Evolutionary conservation across 2,888 invertebrate species (phyloP).

Genomic region (Leptinotarsa rubiginosa): DNA sequence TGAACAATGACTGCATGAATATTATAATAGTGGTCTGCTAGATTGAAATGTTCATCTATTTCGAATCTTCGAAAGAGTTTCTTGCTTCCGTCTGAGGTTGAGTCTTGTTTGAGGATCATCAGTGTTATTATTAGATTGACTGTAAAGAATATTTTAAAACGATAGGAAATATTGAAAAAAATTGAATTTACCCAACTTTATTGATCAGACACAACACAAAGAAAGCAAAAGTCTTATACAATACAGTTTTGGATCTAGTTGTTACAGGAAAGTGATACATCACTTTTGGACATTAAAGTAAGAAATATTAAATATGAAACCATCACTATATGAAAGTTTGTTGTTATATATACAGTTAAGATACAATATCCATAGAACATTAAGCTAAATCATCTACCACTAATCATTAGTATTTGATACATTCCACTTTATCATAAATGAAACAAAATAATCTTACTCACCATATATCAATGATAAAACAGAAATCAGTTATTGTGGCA

Average conservation of each 20-base stretch:
- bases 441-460: neutral
- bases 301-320: conserved; percentile 42
- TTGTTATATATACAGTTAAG: conserved; percentile 42
- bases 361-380: conserved; percentile 40
- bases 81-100: too few species aligned
- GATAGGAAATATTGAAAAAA: neutral
- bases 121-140: too few species aligned
- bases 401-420: conserved; percentile 20
- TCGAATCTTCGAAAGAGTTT: too few species aligned
- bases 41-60: too few species aligned
- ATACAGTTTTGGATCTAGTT: conserved; percentile 48
- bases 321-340: conserved; percentile 35
- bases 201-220: conserved; percentile 56
- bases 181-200: conserved; percentile 29
- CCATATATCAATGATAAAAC: conserved; percentile 6
- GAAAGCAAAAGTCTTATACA: conserved; percentile 56
- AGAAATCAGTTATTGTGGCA: neutral
- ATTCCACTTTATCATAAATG: conserved; percentile 24
- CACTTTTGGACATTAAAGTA: conserved; percentile 51
- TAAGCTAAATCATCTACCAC: conserved; percentile 31
- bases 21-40: too few species aligned
- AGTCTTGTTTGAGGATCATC: too few species aligned
- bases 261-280: conserved; percentile 50
- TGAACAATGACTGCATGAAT: too few species aligned
- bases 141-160: too few species aligned